Conservation (phyloP, 2,797 vertebrate genomes). For the Chaunax sp. region DNA sequence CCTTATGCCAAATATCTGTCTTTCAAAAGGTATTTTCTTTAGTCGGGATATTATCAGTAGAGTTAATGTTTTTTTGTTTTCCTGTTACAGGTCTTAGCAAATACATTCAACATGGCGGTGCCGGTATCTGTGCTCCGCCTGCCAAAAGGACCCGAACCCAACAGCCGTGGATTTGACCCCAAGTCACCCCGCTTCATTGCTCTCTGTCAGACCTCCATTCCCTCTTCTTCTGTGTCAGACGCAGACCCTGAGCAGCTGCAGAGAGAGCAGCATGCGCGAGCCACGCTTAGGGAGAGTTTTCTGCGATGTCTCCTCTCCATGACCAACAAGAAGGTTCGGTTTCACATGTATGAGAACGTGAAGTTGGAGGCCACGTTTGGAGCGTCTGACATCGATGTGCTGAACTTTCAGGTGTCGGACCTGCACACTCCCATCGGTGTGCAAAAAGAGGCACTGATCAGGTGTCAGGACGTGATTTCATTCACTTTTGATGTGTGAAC, state of each 20-base stretch:
- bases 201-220: constrained; percentile 73
- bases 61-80: not conserved
- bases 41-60: too few species aligned
- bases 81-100: not conserved
- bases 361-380: constrained; percentile 85
- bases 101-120: constrained; percentile 57
- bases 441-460: constrained; percentile 89
- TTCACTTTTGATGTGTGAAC: constrained; percentile 77
- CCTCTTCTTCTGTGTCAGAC: constrained; percentile 18
- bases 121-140: constrained; percentile 85
- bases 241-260: constrained; percentile 17
- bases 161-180: constrained; percentile 88
- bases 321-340: constrained; percentile 80
- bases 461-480: constrained; percentile 88
- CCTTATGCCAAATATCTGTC: not conserved
- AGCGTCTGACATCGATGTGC: constrained; percentile 88
- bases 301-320: constrained; percentile 86
- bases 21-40: not conserved
- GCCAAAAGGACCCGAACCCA: constrained; percentile 86
- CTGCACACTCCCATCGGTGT: constrained; percentile 90
- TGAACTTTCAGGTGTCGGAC: constrained; percentile 90
- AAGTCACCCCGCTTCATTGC: constrained; percentile 81
- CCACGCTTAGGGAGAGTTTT: constrained; percentile 85
- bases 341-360: constrained; percentile 86
- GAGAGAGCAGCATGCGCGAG: constrained; percentile 81